Evolutionary conservation across 37 sponge, comb jelly and placozoan genomes (phyloP), one percentile per base, ranked within the genome.

Genomic region (Halichondria panicea): DNA sequence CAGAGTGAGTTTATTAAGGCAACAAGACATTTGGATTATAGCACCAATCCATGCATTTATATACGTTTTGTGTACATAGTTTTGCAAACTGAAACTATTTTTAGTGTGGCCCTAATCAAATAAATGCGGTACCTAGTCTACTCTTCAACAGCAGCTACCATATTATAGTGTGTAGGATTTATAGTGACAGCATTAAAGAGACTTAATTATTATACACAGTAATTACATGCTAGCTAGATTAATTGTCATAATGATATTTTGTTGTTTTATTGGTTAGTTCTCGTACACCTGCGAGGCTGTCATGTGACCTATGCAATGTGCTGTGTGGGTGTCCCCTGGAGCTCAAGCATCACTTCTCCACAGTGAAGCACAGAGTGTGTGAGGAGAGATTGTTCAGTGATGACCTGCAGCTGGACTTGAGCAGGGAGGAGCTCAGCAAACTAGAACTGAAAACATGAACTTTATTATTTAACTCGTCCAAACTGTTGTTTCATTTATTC

Each of bases 251-350:
- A n/a, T n/a, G n/a, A n/a, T n/a, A n/a, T n/a, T n/a, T n/a, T n/a
- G n/a, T n/a, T n/a, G n/a, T n/a, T n/a, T n/a, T n/a, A n/a, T n/a
- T n/a, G n/a, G n/a, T n/a, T 44, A 76, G 71, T 12, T 82, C 78
- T 43, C 28, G 32, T 19, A 39, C 37, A 67, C 71, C 72, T 13
- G 79, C 63, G 12, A 46, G 54, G 2, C 43, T 88, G 5, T 40
- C 64, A 30, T 88, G 89, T 53, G 72, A 68, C 35, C 50, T 88
- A 43, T 88, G 89, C 53, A 70, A 82, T 27, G 71, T 63, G 18
- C 55, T 30, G 9, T 77, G 72, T 43, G 19, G 40, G n/a, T 65
- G 60, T 2, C 83, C 79, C 1, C 52, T 18, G 0, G 89, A 88
- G 59, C 59, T 88, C 44, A 33, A 41, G 53, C 22, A 46, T 7